phyloP scores from a whole-genome alignment of 2,113 vertebrate species.

The Colossoma macropomum region DNA sequence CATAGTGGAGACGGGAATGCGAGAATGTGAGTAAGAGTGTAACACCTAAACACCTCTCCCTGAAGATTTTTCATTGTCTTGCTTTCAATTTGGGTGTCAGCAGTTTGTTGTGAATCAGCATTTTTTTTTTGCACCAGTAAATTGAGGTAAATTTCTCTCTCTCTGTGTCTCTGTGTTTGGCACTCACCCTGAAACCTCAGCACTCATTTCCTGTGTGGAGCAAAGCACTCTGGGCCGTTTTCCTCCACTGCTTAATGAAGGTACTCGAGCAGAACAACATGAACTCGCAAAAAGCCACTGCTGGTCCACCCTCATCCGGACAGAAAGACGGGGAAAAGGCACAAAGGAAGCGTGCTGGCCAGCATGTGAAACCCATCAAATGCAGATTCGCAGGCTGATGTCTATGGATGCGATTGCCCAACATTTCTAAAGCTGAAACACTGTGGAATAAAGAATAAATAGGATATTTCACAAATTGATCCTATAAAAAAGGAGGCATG shows the following conservation, averaged over 20 bases:
- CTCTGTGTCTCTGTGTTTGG: not conserved
- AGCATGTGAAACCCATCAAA: not conserved
- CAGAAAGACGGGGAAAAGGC: not conserved
- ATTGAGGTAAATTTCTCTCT: conserved; percentile 51
- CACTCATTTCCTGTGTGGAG: conserved; percentile 50
- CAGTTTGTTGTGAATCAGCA: conserved; percentile 41
- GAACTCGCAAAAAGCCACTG: not conserved
- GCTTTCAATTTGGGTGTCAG: conserved; percentile 46
- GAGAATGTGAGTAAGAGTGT: conserved; percentile 40
- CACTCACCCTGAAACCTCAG: conserved; percentile 19
- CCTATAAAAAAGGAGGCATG: no score
- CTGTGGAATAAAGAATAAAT: no score
- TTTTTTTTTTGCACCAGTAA: conserved; percentile 15
- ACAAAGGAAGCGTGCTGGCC: not conserved
- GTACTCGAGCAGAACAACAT: conserved; percentile 2
- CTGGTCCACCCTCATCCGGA: not conserved
- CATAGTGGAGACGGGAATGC: conserved; percentile 42
- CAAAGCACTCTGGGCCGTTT: conserved; percentile 16
- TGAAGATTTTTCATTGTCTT: not conserved
- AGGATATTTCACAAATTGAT: no score
- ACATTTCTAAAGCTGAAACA: not conserved
- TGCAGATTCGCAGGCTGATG: not conserved
- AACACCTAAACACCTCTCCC: conserved; percentile 52
- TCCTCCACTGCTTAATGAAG: conserved; percentile 33
- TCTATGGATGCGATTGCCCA: not conserved